Evolutionary conservation across 2,113 vertebrate species (phyloP), one percentile per base, ranked within the genome.

Genomic region (Colius striatus): DNA sequence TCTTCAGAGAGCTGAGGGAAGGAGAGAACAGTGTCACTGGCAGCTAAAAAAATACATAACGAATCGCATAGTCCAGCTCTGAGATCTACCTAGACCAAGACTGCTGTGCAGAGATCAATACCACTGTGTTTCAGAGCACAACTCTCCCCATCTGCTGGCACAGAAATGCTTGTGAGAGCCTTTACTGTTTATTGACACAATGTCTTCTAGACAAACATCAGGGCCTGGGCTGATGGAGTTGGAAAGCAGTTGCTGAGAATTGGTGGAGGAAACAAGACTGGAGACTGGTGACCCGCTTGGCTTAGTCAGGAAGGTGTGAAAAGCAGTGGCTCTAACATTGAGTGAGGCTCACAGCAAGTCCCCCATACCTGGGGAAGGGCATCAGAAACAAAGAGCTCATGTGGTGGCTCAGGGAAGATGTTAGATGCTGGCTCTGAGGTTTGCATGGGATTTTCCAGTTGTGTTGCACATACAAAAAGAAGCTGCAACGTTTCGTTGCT

Each of bases 41-140:
- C 84, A 90, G 77, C 77, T 45, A 3, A 43, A 84, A 84, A 55
- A 55, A 32, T 11, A 16, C 45, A 27, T 11, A 32, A 3, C 8
- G 26, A 16, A 61, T 51, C 1, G 0, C 50, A 1, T 6, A 3
- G 5, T 23, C 21, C 57, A 29, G 23, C 58, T 11, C 16, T 8
- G 51, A 43, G 16, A 45, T 22, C 43, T 6, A 3, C 45, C 45
- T 29, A 57, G 50, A 32, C 48, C 0, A 54, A 13, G 29, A 3
- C 36, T 16, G 0, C 20, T 1, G 1, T 2, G 4, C 16, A 9
- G n/a, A 9, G 7, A 5, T 10, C 58, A 15, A 22, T 11, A 7
- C 22, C 3, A 1, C 16, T 8, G 77, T 6, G 26, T 30, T 27
- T 61, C n/a, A 3, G 53, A 55, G 73, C 86, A 16, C 41, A 45